Percentiles rank a stretch among this genome's conserved stretches.
These are phyloP conservation scores for Catostomus latipinnis DNA, from an alignment of 2,797 vertebrate genomes.

Conservation along the genomic window DNA sequence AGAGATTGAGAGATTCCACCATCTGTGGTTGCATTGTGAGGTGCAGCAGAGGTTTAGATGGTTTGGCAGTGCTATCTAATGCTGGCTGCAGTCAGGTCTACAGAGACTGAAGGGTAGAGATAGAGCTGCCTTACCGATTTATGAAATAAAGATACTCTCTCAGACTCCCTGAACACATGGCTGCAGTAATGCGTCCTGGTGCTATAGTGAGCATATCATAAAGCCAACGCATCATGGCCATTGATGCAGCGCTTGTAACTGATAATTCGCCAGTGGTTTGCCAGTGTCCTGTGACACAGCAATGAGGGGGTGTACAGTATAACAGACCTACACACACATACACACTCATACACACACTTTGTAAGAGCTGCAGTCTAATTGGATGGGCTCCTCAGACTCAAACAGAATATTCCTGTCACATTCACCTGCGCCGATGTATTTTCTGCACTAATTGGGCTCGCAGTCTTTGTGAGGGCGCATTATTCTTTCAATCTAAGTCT, in stretches of 20 bases:
- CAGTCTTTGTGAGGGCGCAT: constrained; percentile 32
- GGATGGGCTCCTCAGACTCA: constrained; percentile 36
- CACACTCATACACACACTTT: constrained; percentile 31
- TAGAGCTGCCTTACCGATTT: constrained; percentile 3
- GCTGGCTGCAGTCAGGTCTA: not conserved
- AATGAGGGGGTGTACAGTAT: not conserved
- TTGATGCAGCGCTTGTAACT: constrained; percentile 35
- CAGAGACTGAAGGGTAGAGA: not conserved
- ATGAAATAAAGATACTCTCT: constrained; percentile 6
- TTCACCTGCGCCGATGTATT: constrained; percentile 42
- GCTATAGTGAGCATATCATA: constrained; percentile 25
- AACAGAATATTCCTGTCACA: constrained; percentile 51
- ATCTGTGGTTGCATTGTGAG: not conserved
- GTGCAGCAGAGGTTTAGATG: not conserved
- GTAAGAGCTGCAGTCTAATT: constrained; percentile 39
- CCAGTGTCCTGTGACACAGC: constrained; percentile 36
- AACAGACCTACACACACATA: constrained; percentile 6
- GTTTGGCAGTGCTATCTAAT: not conserved
- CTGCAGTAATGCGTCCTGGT: not conserved
- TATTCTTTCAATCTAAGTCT: constrained; percentile 55
- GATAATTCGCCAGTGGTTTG: constrained; percentile 32
- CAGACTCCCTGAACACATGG: not conserved
- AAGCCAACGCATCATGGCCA: constrained; percentile 1
- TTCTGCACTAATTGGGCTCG: constrained; percentile 56
- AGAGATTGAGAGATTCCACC: not conserved